Evolutionary conservation across 1,140 invertebrate genomes (phyloP).

Genomic region (Radopholus similis): DNA sequence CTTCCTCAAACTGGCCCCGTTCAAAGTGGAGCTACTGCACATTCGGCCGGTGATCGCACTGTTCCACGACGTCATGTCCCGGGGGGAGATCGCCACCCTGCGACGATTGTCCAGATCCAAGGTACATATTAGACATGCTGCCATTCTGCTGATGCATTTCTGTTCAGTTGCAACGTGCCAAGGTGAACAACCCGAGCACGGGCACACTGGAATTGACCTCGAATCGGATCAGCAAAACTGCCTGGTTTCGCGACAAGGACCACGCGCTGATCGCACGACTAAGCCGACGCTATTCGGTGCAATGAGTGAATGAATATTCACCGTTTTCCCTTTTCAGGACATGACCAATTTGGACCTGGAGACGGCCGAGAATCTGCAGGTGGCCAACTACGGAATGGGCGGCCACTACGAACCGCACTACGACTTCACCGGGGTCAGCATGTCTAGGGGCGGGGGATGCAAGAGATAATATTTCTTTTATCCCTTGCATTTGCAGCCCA

Average conservation of each 20-base stretch:
- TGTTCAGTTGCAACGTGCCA: conserved; percentile 69
- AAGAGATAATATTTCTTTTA: too few relatives aligned
- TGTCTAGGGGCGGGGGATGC: too few relatives aligned
- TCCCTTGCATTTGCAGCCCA: too few relatives aligned
- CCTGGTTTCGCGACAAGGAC: neutral
- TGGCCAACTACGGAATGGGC: conserved; percentile 68
- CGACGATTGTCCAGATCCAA: conserved; percentile 79
- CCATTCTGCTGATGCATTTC: too few relatives aligned
- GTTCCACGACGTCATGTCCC: conserved; percentile 73
- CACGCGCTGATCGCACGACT: neutral
- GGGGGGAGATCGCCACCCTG: conserved; percentile 81
- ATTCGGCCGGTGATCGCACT: conserved; percentile 62
- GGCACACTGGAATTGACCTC: conserved; percentile 85
- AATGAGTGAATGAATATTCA: neutral
- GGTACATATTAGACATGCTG: conserved; percentile 62
- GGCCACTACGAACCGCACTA: conserved; percentile 71
- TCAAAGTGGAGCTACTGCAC: conserved; percentile 78
- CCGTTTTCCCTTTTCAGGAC: neutral
- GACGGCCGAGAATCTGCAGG: conserved; percentile 54
- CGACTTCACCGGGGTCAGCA: conserved; percentile 62
- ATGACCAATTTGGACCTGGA: conserved; percentile 58
- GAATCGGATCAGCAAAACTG: conserved; percentile 91
- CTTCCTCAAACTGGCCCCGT: conserved; percentile 75
- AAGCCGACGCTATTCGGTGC: conserved; percentile 59
- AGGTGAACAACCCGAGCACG: conserved; percentile 90